phyloP scores from a whole-genome alignment of 2,113 vertebrate species.

The Vombatus ursinus region DNA sequence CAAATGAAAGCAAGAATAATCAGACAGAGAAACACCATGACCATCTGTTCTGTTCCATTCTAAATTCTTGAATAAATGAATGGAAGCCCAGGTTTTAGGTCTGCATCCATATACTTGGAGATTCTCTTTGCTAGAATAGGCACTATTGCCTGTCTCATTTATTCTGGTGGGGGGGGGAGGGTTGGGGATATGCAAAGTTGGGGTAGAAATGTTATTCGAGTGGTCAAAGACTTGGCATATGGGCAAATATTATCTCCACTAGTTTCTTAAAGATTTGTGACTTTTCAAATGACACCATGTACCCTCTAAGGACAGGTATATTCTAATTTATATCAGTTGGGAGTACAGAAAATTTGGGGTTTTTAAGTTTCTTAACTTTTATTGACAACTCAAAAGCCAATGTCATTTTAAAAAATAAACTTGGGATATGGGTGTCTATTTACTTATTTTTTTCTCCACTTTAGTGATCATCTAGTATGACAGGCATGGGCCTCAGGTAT shows the following conservation, averaged over 20 bases:
- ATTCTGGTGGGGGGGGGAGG: background rate
- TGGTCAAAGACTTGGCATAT: background rate
- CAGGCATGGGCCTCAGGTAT: background rate
- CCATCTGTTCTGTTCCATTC: constrained; percentile 62
- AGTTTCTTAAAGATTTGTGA: constrained; percentile 2
- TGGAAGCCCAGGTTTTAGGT: constrained; percentile 55
- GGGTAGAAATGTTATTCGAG: constrained; percentile 12
- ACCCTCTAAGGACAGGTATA: background rate
- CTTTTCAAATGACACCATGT: background rate
- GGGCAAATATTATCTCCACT: background rate
- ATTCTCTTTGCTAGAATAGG: constrained; percentile 45
- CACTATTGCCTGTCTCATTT: background rate
- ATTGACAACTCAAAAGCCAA: constrained; percentile 38
- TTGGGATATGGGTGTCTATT: constrained; percentile 4
- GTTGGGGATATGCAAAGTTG: background rate
- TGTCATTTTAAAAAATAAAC: background rate
- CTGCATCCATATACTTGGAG: constrained; percentile 41
- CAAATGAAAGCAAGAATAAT: constrained; percentile 63
- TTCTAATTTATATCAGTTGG: background rate
- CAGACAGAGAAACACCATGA: constrained; percentile 44
- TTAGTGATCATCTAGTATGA: background rate
- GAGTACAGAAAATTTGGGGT: constrained; percentile 4
- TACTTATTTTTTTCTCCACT: constrained; percentile 17
- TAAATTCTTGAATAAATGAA: constrained; percentile 68
- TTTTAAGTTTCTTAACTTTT: constrained; percentile 39